These are phyloP conservation scores for Rallus crepitans DNA, from an alignment of 2,797 vertebrate species.

Conservation along the genomic window DNA sequence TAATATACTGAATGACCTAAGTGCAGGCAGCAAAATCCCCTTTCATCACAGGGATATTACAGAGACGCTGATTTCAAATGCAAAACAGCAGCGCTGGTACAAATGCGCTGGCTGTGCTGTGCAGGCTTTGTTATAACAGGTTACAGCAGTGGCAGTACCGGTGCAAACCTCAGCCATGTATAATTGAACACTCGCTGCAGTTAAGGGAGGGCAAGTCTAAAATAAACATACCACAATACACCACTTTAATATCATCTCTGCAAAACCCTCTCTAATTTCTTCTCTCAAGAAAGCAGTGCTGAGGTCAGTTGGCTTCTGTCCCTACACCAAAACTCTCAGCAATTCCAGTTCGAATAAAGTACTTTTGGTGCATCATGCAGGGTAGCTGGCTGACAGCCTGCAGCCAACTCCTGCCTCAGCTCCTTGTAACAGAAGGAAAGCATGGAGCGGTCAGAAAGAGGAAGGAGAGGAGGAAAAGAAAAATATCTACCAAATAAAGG, in stretches of 20 bases:
- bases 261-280: conserved; percentile 43
- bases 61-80: conserved; percentile 34
- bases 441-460: not conserved
- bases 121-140: conserved; percentile 43
- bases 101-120: not conserved
- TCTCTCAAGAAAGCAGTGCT: conserved; percentile 45
- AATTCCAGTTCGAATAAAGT: not conserved
- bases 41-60: conserved; percentile 34
- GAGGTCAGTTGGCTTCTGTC: conserved; percentile 43
- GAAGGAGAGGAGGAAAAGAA: not conserved
- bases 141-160: conserved; percentile 29
- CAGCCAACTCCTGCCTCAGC: not conserved
- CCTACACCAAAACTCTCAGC: conserved; percentile 1
- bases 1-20: conserved; percentile 24
- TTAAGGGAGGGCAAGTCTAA: conserved; percentile 48
- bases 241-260: conserved; percentile 45
- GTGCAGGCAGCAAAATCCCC: not conserved
- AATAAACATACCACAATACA: conserved; percentile 54
- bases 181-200: conserved; percentile 52
- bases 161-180: conserved; percentile 28
- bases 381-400: not conserved
- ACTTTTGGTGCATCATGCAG: not conserved
- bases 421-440: not conserved
- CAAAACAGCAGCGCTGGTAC: not conserved
- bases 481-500: not conserved